Conservation (phyloP, 2,113 vertebrate genomes). For the Leptobrachium leishanense region DNA sequence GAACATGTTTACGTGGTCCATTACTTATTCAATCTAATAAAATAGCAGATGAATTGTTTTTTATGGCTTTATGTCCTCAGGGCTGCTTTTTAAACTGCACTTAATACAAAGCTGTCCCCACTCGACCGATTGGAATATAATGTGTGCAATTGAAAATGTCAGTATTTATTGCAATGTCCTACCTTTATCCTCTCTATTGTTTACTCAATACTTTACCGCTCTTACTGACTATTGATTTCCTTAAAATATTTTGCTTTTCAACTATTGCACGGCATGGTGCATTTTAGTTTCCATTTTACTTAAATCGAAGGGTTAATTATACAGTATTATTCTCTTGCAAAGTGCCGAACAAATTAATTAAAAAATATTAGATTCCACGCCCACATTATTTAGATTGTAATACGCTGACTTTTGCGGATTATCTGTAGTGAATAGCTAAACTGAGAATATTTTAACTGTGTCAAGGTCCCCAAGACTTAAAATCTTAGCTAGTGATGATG, state of each 20-base stretch:
- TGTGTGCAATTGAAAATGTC: constrained; percentile 33
- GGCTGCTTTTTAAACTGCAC: constrained; percentile 40
- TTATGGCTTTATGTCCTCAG: constrained; percentile 40
- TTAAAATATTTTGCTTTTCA: constrained; percentile 22
- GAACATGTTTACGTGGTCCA: constrained; percentile 42
- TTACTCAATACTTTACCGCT: constrained; percentile 25
- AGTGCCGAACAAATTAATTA: too few relatives aligned
- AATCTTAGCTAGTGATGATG: too few relatives aligned
- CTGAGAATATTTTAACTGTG: too few relatives aligned
- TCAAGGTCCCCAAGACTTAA: too few relatives aligned
- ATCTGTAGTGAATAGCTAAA: too few relatives aligned
- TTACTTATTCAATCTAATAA: constrained; percentile 49
- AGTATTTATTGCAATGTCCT: constrained; percentile 43
- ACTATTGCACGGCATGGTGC: neutral
- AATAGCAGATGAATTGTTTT: constrained; percentile 46
- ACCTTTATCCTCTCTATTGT: constrained; percentile 7
- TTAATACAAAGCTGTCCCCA: constrained; percentile 40
- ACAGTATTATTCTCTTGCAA: neutral
- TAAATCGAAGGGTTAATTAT: neutral
- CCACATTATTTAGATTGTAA: too few relatives aligned
- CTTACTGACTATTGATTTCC: constrained; percentile 26
- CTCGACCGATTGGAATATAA: constrained; percentile 41
- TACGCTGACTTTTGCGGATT: too few relatives aligned
- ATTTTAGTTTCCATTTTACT: neutral
- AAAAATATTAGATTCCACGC: too few relatives aligned